Base-by-base conservation (phyloP, 2,113 vertebrate species). In the Heloderma charlesbogerti region DNA sequence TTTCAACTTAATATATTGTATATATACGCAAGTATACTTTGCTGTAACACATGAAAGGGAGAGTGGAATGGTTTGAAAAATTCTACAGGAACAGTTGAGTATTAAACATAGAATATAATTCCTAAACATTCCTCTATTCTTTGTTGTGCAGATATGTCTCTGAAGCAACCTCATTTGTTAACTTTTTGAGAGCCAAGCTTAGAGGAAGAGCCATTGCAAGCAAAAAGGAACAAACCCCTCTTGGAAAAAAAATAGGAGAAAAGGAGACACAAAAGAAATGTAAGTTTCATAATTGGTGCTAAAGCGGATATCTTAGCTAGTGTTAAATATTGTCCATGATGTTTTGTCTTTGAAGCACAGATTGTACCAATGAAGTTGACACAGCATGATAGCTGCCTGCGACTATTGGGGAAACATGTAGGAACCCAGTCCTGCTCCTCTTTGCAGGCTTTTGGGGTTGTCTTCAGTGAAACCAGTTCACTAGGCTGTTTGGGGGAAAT, bases 251-350 rank as follows among this genome's bases (percentile, higher is more conserved):
- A 82, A 88, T 67, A 90, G 63, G 90, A 88, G 91, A 91, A 95
- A 77, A 79, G 86, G 91, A 88, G 93, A 89, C 86, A 93, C 34
- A 6, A 3, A 95, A 94, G 94, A 96, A 95, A 97, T 95, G 96
- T 98, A 96, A 97, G 97, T 92, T 94, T 91, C 90, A 77, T 86
- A 94, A 83, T 0, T 88, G n/a, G 77, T 92, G 34, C 91, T 82
- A 43, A 18, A 90, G 31, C 90, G 43, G 16, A 60, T 88, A 3
- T 88, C 84, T 89, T 0, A 89, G 88, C 25, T 91, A 89, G 72
- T 85, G 88, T 94, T 93, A 67, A 66, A 4, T 13, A 16, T 79
- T 80, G 71, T 88, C 25, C 87, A 88, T 74, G 87, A 57, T 69
- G 15, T 4, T 57, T 89, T 82, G 22, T 57, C 7, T 37, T 71